A percentile compares a stretch with the other conserved stretches of the same genome.
Evolutionary conservation across 1,140 invertebrate species (phyloP).

Genomic region (Leptinotarsa undecemlineata): DNA sequence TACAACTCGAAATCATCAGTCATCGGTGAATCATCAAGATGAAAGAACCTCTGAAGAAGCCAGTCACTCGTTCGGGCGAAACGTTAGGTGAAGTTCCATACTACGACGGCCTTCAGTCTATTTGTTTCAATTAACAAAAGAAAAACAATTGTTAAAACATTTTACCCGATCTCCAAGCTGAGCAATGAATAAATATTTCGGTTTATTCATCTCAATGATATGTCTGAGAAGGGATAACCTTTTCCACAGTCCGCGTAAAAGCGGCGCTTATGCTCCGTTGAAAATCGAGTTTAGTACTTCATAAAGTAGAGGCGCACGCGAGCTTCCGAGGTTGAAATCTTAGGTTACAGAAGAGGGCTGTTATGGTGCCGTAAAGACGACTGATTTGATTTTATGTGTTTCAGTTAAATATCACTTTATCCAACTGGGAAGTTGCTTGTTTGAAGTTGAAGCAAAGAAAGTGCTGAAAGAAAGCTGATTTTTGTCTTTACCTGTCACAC

Average conservation of each 20-base stretch:
- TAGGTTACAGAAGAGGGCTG: conserved; percentile 52
- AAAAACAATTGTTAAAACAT: too few relatives aligned
- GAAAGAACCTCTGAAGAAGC: too few relatives aligned
- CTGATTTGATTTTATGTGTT: conserved; percentile 56
- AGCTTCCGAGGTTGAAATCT: conserved; percentile 53
- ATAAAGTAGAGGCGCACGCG: conserved; percentile 55
- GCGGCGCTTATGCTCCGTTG: conserved; percentile 13
- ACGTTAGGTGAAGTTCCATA: too few relatives aligned
- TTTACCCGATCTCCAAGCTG: too few relatives aligned
- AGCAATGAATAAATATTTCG: too few relatives aligned
- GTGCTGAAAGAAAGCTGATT: not conserved
- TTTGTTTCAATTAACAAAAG: too few relatives aligned
- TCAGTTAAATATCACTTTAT: conserved; percentile 54
- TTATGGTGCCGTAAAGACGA: conserved; percentile 55
- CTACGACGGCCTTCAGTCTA: too few relatives aligned
- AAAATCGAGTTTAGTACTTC: conserved; percentile 52
- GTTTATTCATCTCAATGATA: too few relatives aligned
- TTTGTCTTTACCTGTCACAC: too few relatives aligned
- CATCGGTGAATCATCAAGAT: too few relatives aligned
- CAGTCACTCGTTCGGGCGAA: too few relatives aligned
- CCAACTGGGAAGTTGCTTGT: conserved; percentile 25
- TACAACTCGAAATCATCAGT: too few relatives aligned
- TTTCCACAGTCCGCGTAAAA: not conserved
- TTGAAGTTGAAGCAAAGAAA: not conserved
- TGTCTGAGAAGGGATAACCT: not conserved